Evolutionary conservation across 2,797 vertebrate species (phyloP), one percentile per base, ranked within the genome.

Genomic region (Poeciliopsis turneri): DNA sequence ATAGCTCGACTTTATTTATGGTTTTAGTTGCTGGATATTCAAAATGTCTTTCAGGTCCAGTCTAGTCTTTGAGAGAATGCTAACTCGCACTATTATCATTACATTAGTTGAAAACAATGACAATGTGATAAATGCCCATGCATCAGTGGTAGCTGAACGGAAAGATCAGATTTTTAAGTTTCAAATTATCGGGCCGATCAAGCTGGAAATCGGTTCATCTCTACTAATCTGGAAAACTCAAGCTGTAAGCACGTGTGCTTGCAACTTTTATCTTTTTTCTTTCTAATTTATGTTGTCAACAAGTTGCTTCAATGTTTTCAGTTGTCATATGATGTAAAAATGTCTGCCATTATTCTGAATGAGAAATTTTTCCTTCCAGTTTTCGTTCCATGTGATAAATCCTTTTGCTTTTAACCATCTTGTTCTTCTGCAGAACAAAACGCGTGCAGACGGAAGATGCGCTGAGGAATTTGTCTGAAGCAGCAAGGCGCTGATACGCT

Each of bases 391-490:
- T 12, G 66, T n/a, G 10, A 23, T 41, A 76, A 75, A 43, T 64
- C 7, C 9, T 9, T 10, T 72, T 1, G 46, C 53, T 76, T 72
- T 70, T 69, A 49, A 73, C 70, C 0, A 72, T 53, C 39, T 25
- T 47, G 1, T 73, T 81, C 79, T 66, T 87, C 75, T 81, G 23
- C 80, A 91, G 92, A 75, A 82, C 80, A 81, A 75, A 64, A 57
- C 69, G 39, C 72, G 49, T 82, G 68, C 76, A 55, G 57, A 77
- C 53, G 57, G 1, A 57, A 46, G 74, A 88, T 61, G 69, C 69
- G 73, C 82, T 7, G 78, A 57, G 78, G 77, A 74, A 72, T 74
- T 51, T 20, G 61, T 72, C 39, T 86, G 82, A 88, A 79, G 74
- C 84, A 70, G 41, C 59, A 75, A 59, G 1, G 20, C 66, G 77